Base-by-base conservation (phyloP, 2,888 invertebrate species). In the Trissolcus brochymenae region DNA sequence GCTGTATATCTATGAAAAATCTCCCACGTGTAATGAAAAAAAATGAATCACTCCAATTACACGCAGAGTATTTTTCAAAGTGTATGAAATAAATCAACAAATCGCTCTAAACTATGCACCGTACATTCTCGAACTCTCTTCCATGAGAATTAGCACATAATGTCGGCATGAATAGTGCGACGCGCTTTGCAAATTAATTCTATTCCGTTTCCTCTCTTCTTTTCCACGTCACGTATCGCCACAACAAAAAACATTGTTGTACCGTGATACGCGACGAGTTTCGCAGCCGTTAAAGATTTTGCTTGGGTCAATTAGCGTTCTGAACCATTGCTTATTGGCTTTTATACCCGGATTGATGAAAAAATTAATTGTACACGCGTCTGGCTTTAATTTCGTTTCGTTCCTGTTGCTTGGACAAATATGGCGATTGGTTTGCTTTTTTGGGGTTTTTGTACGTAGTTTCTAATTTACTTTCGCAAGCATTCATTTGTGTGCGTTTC, bases 341-440 rank as follows among this genome's bases (percentile, higher is more conserved):
- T 13, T 25, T 6, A 1, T 11, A 59, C 29, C 50, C 40, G 25
- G 19, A 16, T 61, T 40, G 35, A 35, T 35, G 59, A 50, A 51
- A n/a, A 40, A 50, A 61, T 51, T 51, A 59, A 49, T 59, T 49
- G 61, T 16, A 61, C 50, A 29, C 43, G 43, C 43, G 57, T 43
- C 17, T 4, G 16, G 13, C n/a, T 43, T 43, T 19, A 43, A 14
- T 57, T 41, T 16, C 11, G 51, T 51, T 51, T 14, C 14, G 46
- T 14, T n/a, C 46, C 46, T 46, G 14, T 14, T 16, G 46, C 11
- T 46, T 46, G 16, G 6, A 79, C 80, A 80, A 70, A 79, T 83
- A 84, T 83, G 84, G 83, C 85, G 82, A 81, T 16, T 51, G 51
- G 19, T 51, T 17, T 2, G 17, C 17, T 17, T 51, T 19, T 16